A percentile compares a stretch with the other conserved stretches of the same genome.
These are phyloP conservation scores for Ditula angustiorana DNA, from an alignment of 2,888 invertebrate genomes.

Conservation along the genomic window DNA sequence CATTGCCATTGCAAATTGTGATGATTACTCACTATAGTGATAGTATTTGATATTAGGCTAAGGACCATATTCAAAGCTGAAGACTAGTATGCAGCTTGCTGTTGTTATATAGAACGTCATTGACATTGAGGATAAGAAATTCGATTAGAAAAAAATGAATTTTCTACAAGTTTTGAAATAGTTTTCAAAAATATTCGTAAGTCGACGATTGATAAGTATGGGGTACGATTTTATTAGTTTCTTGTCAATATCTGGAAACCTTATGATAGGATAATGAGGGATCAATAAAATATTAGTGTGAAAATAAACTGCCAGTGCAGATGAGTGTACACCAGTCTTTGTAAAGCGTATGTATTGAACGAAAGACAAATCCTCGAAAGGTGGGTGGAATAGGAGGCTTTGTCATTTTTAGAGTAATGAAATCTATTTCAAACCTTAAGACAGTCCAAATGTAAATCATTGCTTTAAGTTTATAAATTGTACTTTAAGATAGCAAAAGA, in stretches of 20 bases:
- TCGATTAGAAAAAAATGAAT: constrained; percentile 52
- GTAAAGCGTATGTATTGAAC: constrained; percentile 31
- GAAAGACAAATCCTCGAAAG: constrained; percentile 28
- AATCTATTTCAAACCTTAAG: constrained; percentile 81
- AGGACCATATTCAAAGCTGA: constrained; percentile 51
- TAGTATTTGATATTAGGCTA: constrained; percentile 59
- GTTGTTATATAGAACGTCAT: constrained; percentile 48
- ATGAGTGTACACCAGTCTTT: constrained; percentile 45
- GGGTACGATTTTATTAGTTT: constrained; percentile 56
- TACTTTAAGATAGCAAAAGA: constrained; percentile 65
- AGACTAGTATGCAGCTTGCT: constrained; percentile 64
- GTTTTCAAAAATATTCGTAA: constrained; percentile 45
- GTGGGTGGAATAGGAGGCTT: constrained; percentile 22
- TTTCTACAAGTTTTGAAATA: constrained; percentile 81
- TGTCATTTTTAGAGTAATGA: constrained; percentile 51
- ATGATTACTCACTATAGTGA: constrained; percentile 59
- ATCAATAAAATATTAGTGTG: constrained; percentile 67
- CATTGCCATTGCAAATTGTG: constrained; percentile 62
- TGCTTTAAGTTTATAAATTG: constrained; percentile 60
- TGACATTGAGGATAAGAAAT: constrained; percentile 28
- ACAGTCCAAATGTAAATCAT: constrained; percentile 68
- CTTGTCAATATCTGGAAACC: constrained; percentile 63
- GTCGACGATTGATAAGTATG: constrained; percentile 51
- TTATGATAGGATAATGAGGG: constrained; percentile 77
- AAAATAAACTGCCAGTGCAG: constrained; percentile 55